Evolutionary conservation across 2,113 vertebrate genomes (phyloP).

Genomic region (Noturus placidus): DNA sequence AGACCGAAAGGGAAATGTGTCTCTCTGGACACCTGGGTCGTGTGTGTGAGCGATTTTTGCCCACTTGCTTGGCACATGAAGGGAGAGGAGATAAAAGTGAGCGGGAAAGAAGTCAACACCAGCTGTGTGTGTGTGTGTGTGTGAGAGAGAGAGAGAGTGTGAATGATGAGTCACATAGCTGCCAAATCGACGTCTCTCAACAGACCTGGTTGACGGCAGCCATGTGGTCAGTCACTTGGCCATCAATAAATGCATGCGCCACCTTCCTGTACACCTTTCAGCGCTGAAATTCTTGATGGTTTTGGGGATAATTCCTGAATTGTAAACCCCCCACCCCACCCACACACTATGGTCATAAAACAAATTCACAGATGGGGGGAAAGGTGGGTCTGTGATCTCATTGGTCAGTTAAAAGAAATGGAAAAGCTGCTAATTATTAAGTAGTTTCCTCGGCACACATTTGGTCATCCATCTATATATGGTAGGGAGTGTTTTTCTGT

Average conservation of each 20-base stretch:
- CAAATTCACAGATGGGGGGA: not conserved
- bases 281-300: not conserved
- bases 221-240: slow-evolving; percentile 38
- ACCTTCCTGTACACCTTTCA: not conserved
- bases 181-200: slow-evolving; percentile 12
- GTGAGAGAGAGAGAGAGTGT: not conserved
- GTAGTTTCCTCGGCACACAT: not conserved
- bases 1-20: not conserved
- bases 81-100: slow-evolving; percentile 59
- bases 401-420: not conserved
- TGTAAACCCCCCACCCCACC: not conserved
- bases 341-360: not conserved
- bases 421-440: not conserved
- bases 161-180: not conserved
- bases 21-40: slow-evolving; percentile 47
- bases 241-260: slow-evolving; percentile 12
- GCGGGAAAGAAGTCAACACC: slow-evolving; percentile 49
- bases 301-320: not conserved
- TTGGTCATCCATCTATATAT: not conserved
- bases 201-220: slow-evolving; percentile 27
- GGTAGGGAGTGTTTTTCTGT: no score
- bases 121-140: slow-evolving; percentile 50
- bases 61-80: slow-evolving; percentile 45
- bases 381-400: not conserved
- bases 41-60: slow-evolving; percentile 16